Conservation (phyloP, 2,113 vertebrate genomes). For the Bos indicus region DNA sequence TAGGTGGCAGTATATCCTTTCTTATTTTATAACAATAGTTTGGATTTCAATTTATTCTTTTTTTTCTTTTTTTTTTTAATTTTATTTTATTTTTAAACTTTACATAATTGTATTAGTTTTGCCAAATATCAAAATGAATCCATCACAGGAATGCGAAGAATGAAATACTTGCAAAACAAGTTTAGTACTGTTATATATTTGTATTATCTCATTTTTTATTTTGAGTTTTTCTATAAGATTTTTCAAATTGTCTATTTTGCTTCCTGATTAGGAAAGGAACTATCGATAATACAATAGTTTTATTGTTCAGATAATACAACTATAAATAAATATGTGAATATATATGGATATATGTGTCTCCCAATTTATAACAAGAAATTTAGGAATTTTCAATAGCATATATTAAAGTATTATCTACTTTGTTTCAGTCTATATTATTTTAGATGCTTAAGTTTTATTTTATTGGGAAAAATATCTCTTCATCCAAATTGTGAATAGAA, state of each 20-base stretch:
- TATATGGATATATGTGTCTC: not conserved
- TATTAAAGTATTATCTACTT: not conserved
- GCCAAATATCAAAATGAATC: no score
- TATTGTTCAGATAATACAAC: not conserved
- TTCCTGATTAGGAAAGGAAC: not conserved
- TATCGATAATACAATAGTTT: not conserved
- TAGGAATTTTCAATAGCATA: not conserved
- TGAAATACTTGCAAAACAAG: not conserved
- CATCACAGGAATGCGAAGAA: not conserved
- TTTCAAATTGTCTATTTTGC: not conserved
- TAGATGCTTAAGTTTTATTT: not conserved
- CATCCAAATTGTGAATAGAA: not conserved
- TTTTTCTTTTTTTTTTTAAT: not conserved
- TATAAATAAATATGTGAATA: not conserved
- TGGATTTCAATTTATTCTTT: not conserved
- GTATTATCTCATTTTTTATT: not conserved
- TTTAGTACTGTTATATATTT: not conserved
- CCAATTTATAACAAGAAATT: not conserved
- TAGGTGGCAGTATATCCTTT: conserved; percentile 69
- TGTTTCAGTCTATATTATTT: not conserved
- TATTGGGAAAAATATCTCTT: not conserved
- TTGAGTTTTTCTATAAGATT: not conserved
- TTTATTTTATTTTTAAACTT: not conserved
- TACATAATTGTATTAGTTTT: no score
- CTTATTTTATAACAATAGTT: conserved; percentile 9